These are phyloP conservation scores for Psammodynastes pulverulentus DNA, from an alignment of 2,113 vertebrate genomes.

Conservation along the genomic window DNA sequence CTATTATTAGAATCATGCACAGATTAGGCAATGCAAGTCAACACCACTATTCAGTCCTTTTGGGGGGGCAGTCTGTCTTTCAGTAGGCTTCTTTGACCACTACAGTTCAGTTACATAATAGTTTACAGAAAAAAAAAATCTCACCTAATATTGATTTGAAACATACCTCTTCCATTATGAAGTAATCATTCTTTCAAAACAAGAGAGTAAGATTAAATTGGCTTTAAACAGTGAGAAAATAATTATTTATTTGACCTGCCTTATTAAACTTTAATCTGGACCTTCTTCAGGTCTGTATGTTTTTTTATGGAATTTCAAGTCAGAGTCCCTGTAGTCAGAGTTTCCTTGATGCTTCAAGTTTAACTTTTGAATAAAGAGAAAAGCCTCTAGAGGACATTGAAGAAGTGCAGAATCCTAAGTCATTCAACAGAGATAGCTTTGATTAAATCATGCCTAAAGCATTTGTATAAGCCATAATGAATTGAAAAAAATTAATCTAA, in stretches of 20 bases:
- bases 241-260: neutral
- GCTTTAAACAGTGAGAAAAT: neutral
- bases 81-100: neutral
- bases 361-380: neutral
- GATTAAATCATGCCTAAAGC: neutral
- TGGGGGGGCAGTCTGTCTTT: neutral
- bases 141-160: neutral
- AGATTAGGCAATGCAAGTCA: neutral
- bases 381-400: neutral
- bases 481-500: neutral
- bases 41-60: neutral
- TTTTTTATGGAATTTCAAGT: neutral
- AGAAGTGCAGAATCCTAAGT: neutral
- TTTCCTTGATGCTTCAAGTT: neutral
- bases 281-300: neutral
- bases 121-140: neutral
- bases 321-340: neutral
- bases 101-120: neutral
- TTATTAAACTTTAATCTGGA: neutral
- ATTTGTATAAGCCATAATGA: neutral
- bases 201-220: neutral
- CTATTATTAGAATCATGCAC: neutral
- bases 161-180: neutral
- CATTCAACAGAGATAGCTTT: neutral
- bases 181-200: neutral